These are phyloP conservation scores for Rhorus exstirpatorius DNA, from an alignment of 2,888 invertebrate species.

Conservation along the genomic window DNA sequence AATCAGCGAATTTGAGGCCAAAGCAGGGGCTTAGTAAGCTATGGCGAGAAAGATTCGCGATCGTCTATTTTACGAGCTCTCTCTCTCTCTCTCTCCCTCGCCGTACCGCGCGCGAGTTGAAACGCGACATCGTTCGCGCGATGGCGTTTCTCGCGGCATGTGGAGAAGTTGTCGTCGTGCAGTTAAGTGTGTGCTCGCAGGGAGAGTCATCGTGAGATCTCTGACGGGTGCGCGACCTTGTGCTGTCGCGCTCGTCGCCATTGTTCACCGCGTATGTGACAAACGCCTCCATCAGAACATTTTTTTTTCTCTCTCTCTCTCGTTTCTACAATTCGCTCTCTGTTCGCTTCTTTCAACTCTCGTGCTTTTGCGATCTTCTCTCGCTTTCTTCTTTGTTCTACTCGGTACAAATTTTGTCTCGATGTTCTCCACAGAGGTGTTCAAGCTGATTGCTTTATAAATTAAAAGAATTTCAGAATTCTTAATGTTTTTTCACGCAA, in stretches of 20 bases:
- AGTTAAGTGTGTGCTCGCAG: slow-evolving; percentile 9
- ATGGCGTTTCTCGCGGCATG: slow-evolving; percentile 46
- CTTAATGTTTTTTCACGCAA: not conserved
- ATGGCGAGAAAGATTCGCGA: no score
- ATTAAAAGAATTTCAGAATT: no score
- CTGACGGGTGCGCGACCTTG: slow-evolving; percentile 79
- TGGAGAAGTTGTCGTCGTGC: slow-evolving; percentile 17
- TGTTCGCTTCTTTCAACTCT: slow-evolving; percentile 30
- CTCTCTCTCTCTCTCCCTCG: not conserved
- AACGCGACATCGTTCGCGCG: slow-evolving; percentile 12
- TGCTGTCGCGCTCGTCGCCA: slow-evolving; percentile 82
- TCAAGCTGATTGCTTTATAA: slow-evolving; percentile 1
- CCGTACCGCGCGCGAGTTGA: not conserved
- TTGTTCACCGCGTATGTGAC: slow-evolving; percentile 79
- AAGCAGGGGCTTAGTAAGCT: no score
- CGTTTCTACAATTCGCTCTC: slow-evolving; percentile 62
- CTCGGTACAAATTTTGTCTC: not conserved
- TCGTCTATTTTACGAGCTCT: no score
- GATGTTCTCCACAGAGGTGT: slow-evolving; percentile 10
- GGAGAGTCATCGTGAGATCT: slow-evolving; percentile 43
- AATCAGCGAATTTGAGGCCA: no score
- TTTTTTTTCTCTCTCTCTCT: slow-evolving; percentile 62
- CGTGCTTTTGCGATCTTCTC: slow-evolving; percentile 42
- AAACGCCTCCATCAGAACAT: slow-evolving; percentile 79
- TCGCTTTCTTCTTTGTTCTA: slow-evolving; percentile 43